These are phyloP conservation scores for Lepidocyrtoides sp. DNA, from an alignment of 2,888 invertebrate genomes.

Conservation along the genomic window DNA sequence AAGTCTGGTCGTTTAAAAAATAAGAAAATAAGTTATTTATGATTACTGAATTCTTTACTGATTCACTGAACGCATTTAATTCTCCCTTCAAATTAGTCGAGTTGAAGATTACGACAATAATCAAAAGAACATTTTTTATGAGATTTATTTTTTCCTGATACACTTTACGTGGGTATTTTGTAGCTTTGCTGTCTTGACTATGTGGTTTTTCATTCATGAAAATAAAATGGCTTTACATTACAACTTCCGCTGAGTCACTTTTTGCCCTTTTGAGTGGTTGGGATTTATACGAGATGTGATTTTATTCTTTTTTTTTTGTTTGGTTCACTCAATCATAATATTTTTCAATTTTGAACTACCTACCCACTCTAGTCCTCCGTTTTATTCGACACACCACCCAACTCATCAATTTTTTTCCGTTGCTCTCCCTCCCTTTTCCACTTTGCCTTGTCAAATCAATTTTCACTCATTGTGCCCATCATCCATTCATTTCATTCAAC, in stretches of 20 bases:
- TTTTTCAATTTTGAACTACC: conserved; percentile 25
- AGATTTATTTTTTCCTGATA: neutral
- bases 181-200: neutral
- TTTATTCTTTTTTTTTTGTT: neutral
- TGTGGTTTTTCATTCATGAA: neutral
- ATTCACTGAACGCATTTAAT: conserved; percentile 41
- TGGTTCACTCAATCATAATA: conserved; percentile 55
- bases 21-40: neutral
- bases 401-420: conserved; percentile 53
- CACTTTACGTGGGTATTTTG: no score
- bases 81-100: neutral
- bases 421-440: conserved; percentile 15
- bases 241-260: conserved; percentile 69
- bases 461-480: conserved; percentile 33
- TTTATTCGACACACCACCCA: conserved; percentile 67
- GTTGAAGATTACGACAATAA: neutral
- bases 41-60: neutral
- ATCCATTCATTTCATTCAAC: conserved; percentile 11
- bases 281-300: neutral
- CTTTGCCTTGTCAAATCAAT: conserved; percentile 62
- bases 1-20: neutral
- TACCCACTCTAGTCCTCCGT: neutral
- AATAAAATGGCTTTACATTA: neutral
- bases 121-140: neutral
- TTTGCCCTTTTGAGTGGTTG: conserved; percentile 49